Percentiles rank a stretch among this genome's conserved stretches.
These are phyloP conservation scores for Microdon myrmicae DNA, from an alignment of 2,888 invertebrate genomes.

Conservation along the genomic window DNA sequence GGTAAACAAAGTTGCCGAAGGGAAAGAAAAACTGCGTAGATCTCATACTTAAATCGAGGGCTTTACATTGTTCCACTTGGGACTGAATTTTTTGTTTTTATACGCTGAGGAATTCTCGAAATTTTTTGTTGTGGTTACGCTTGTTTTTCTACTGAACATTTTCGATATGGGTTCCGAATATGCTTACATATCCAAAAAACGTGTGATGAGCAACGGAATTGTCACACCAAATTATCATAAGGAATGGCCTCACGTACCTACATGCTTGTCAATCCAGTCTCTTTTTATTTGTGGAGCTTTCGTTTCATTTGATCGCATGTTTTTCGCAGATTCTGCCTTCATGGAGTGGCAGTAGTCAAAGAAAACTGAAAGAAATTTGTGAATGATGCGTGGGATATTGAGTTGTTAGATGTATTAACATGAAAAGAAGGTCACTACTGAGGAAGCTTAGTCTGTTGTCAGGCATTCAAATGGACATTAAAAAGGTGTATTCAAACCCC, in stretches of 20 bases:
- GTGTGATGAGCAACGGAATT: slow-evolving; percentile 51
- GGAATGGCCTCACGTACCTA: slow-evolving; percentile 47
- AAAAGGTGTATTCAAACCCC: too few species aligned
- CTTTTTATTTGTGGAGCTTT: too few species aligned
- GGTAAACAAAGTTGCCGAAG: slow-evolving; percentile 2
- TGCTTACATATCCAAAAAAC: slow-evolving; percentile 15
- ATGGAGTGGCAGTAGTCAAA: too few species aligned
- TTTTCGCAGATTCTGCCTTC: too few species aligned
- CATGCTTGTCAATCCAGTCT: slow-evolving; percentile 40
- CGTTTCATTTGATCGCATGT: too few species aligned
- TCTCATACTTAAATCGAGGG: slow-evolving; percentile 8
- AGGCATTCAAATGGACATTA: too few species aligned
- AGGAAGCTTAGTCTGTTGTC: too few species aligned
- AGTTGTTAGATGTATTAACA: too few species aligned
- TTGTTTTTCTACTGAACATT: slow-evolving; percentile 31
- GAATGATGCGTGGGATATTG: too few species aligned
- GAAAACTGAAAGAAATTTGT: too few species aligned
- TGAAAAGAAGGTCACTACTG: too few species aligned
- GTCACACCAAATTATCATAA: slow-evolving; percentile 50
- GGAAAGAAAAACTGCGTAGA: slow-evolving; percentile 6
- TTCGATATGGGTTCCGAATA: slow-evolving; percentile 41
- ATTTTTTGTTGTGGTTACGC: slow-evolving; percentile 17
- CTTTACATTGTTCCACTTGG: slow-evolving; percentile 4
- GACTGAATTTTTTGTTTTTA: neutral
- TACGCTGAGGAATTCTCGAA: slow-evolving; percentile 35